Conservation (phyloP, 2,113 vertebrate species). For the Solea senegalensis region DNA sequence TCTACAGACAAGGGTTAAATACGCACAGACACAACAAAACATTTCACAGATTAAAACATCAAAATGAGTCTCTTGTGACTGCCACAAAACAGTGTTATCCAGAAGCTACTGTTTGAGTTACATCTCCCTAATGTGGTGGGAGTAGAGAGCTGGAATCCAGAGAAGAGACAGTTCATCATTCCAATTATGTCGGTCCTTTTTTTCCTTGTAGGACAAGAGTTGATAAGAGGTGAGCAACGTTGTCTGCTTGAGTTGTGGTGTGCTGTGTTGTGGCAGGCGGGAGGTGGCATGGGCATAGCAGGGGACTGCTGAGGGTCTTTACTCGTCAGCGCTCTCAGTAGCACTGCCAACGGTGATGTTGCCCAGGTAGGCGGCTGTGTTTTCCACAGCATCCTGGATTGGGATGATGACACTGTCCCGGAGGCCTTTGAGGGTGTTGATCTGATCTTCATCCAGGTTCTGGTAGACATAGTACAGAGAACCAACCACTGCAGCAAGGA, state of each 20-base stretch:
- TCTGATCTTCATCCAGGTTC: constrained; percentile 88
- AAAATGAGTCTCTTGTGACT: constrained; percentile 66
- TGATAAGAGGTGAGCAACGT: constrained; percentile 31
- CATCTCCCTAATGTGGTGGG: constrained; percentile 43
- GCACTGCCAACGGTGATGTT: constrained; percentile 37
- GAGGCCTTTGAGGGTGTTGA: constrained; percentile 77
- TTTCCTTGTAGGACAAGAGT: constrained; percentile 50
- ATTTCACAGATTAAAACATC: constrained; percentile 72
- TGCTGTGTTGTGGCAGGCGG: constrained; percentile 49
- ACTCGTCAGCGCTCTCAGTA: constrained; percentile 37
- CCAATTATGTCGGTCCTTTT: constrained; percentile 61
- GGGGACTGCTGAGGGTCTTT: constrained; percentile 54
- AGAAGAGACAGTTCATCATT: constrained; percentile 44
- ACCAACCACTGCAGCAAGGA: constrained; percentile 82
- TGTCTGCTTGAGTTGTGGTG: constrained; percentile 57
- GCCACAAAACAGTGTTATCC: constrained; percentile 57
- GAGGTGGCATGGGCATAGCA: constrained; percentile 35
- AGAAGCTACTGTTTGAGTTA: constrained; percentile 60
- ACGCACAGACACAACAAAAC: constrained; percentile 73
- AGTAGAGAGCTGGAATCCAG: constrained; percentile 41
- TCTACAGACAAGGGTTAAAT: constrained; percentile 72
- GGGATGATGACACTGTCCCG: constrained; percentile 66
- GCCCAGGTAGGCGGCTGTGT: constrained; percentile 64
- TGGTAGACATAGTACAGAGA: constrained; percentile 88
- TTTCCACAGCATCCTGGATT: constrained; percentile 54